phyloP scores from a whole-genome alignment of 37 sponge, comb jelly and placozoan genomes.

The Spongilla lacustris region DNA sequence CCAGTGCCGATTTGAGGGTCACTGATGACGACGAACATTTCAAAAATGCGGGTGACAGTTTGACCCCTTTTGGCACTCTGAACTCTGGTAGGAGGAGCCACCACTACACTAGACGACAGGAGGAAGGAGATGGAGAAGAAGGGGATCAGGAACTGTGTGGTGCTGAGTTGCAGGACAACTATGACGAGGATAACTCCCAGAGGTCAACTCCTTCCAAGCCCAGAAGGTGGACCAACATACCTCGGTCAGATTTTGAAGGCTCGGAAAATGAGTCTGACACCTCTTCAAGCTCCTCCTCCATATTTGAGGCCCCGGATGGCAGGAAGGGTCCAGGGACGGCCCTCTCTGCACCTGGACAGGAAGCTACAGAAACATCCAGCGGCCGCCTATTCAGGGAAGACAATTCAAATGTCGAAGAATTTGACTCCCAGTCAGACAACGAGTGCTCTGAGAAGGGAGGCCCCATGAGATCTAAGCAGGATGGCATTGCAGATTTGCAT shows the following conservation, averaged over 20 bases:
- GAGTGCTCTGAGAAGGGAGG: constrained; percentile 5
- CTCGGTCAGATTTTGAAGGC: background rate
- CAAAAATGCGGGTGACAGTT: background rate
- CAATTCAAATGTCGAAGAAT: constrained; percentile 57
- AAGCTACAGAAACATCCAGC: no score
- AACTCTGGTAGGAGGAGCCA: background rate
- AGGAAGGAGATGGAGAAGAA: background rate
- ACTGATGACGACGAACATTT: background rate
- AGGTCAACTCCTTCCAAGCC: background rate
- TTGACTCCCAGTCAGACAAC: constrained; percentile 60
- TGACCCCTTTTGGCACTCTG: no score
- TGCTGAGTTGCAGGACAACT: background rate
- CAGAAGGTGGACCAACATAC: background rate
- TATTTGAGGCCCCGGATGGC: background rate
- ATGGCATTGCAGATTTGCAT: background rate
- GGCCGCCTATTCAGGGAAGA: background rate
- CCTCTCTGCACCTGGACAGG: no score
- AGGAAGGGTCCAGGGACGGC: background rate
- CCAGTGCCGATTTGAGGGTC: constrained; percentile 11
- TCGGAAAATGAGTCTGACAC: constrained; percentile 42
- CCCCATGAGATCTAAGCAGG: background rate
- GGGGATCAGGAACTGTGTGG: background rate
- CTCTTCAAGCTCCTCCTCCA: constrained; percentile 13
- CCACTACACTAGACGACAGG: background rate
- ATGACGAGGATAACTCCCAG: constrained; percentile 5